Base-by-base conservation (phyloP, 2,113 vertebrate genomes). In the Tonatia bakeri region DNA sequence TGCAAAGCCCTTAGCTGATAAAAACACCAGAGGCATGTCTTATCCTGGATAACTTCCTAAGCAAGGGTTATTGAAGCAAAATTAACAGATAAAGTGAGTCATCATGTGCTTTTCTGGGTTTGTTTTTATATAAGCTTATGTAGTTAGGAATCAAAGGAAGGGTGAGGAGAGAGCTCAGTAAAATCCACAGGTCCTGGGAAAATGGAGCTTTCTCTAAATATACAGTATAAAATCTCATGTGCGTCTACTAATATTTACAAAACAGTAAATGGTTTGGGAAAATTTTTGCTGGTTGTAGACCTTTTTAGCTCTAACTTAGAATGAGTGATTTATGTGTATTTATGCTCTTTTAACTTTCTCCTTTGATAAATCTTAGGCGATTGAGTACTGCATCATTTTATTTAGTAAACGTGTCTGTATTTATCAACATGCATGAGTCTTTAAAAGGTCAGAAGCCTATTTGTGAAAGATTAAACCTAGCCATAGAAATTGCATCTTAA, bases 51-150 rank as follows among this genome's bases (percentile, higher is more conserved):
- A 98, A 98, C 98, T 98, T 98, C 98, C 98, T 98, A 97, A 97
- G 96, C 98, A 98, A 98, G 98, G 98, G 97, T 98, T 98, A 98
- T 91, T 98, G 98, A 98, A 98, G 96, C 98, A 97, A 96, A 98
- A 98, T 98, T 98, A 99, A 98, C 97, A 98, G 98, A 98, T 98
- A 98, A 84, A 40, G 98, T 98, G 98, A 99, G 98, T 79, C 93
- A 26, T 73, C 38, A 0, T 72, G 69, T 67, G 83, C 81, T n/a
- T 77, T 85, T 84, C 75, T 36, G 82, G 77, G 31, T 84, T 75
- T 52, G 50, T 87, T 88, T 89, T 45, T 54, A 52, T 97, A 98
- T 96, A 98, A 98, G 98, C 97, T 97, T 98, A 93, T 97, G 97
- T 94, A 98, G 96, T 75, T 67, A 90, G 93, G 97, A 98, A 97